Conservation (phyloP, 2,797 vertebrate species). For the Erithacus rubecula region DNA sequence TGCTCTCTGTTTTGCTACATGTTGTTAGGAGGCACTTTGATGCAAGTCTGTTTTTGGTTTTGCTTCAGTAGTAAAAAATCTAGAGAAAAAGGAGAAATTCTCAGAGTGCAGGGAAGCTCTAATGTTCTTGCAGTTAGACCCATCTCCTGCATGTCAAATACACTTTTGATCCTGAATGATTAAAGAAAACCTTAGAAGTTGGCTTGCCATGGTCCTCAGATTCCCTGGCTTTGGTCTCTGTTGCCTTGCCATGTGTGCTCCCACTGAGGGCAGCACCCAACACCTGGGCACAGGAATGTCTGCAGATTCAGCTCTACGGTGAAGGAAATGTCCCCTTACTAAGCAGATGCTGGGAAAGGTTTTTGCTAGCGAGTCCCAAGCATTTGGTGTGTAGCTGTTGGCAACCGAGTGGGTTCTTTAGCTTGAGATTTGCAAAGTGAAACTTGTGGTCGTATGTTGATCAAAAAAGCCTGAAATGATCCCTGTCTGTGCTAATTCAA, state of each 20-base stretch:
- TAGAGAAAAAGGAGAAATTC: background rate
- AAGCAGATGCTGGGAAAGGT: accelerated
- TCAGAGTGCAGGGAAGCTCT: background rate
- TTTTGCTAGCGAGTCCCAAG: background rate
- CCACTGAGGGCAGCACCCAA: background rate
- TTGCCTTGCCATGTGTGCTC: background rate
- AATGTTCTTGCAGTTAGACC: background rate
- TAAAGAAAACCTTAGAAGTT: background rate
- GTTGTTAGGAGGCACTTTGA: background rate
- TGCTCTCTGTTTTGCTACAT: background rate
- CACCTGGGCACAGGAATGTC: background rate
- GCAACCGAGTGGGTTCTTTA: background rate
- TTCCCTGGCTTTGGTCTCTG: background rate
- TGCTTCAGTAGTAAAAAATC: background rate
- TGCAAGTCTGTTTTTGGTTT: background rate
- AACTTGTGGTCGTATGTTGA: background rate
- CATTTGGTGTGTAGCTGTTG: background rate
- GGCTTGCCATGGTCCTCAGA: background rate
- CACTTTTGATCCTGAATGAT: background rate
- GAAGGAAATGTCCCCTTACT: background rate
- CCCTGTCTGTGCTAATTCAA: background rate
- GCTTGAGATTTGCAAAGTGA: background rate
- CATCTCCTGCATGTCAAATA: background rate
- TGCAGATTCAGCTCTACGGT: background rate
- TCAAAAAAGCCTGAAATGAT: background rate